Percentiles rank a stretch among this genome's conserved stretches.
Conservation (phyloP, 1,140 invertebrate genomes). For the Tetramorium parvispinum region DNA sequence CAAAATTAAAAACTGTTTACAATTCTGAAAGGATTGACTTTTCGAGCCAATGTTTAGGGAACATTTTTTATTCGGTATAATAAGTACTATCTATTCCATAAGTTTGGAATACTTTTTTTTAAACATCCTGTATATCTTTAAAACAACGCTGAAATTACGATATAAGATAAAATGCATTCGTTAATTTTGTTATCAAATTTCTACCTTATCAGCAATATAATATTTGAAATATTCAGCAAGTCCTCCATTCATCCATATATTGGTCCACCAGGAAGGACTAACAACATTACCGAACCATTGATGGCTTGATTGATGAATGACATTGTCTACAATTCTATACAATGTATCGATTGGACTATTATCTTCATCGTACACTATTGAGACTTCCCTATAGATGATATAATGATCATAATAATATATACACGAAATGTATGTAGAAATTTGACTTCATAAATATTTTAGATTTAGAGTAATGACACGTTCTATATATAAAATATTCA, state of each 20-base stretch:
- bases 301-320: slow-evolving; percentile 94
- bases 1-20: too few relatives aligned
- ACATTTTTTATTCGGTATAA: too few relatives aligned
- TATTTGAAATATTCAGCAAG: slow-evolving; percentile 92
- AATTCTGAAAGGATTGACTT: too few relatives aligned
- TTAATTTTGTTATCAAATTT: background rate
- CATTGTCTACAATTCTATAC: slow-evolving; percentile 88
- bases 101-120: too few relatives aligned
- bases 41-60: too few relatives aligned
- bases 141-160: background rate
- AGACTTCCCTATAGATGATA: slow-evolving; percentile 15
- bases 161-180: slow-evolving; percentile 55
- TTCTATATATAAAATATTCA: background rate
- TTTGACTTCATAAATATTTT: background rate
- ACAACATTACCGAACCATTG: slow-evolving; percentile 93
- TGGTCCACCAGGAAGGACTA: slow-evolving; percentile 91
- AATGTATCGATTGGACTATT: slow-evolving; percentile 85
- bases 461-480: background rate
- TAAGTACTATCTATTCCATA: too few relatives aligned
- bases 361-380: slow-evolving; percentile 77
- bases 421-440: background rate
- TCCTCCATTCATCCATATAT: slow-evolving; percentile 94
- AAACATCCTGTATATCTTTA: background rate
- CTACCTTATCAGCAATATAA: slow-evolving; percentile 82
- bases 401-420: background rate